Evolutionary conservation across 2,113 vertebrate species (phyloP).

Genomic region (Chionomys nivalis): DNA sequence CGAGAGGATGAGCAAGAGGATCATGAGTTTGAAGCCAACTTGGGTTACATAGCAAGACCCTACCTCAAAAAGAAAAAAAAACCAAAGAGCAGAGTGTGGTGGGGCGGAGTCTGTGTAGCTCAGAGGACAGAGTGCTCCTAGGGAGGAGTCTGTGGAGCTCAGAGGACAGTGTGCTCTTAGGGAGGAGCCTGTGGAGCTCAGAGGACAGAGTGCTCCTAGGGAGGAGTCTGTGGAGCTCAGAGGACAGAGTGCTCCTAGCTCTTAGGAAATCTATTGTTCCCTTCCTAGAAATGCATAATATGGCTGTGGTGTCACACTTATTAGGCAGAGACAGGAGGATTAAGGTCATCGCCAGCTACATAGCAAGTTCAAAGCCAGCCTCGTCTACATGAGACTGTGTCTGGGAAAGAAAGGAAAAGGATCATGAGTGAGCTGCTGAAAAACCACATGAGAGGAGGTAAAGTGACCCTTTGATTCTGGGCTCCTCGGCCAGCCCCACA

Average conservation of each 20-base stretch:
- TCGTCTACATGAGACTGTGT: neutral
- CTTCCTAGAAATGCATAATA: neutral
- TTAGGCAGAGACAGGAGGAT: neutral
- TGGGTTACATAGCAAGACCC: neutral
- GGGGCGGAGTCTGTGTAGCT: no score
- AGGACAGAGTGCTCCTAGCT: neutral
- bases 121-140: no score
- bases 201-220: neutral
- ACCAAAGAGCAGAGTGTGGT: neutral
- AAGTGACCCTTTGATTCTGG: neutral
- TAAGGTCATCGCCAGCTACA: neutral
- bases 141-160: neutral
- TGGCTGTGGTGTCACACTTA: neutral
- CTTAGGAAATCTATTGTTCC: neutral
- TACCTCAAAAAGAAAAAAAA: neutral
- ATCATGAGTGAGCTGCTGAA: neutral
- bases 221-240: neutral
- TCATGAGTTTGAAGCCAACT: neutral
- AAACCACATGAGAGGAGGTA: no score
- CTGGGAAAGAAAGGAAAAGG: neutral
- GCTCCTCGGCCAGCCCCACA: neutral
- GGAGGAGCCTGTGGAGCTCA: no score
- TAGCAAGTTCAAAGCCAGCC: neutral
- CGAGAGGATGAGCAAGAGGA: neutral
- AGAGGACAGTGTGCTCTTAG: neutral